These are phyloP conservation scores for Nomada flava DNA, from an alignment of 2,888 invertebrate genomes.

Conservation along the genomic window DNA sequence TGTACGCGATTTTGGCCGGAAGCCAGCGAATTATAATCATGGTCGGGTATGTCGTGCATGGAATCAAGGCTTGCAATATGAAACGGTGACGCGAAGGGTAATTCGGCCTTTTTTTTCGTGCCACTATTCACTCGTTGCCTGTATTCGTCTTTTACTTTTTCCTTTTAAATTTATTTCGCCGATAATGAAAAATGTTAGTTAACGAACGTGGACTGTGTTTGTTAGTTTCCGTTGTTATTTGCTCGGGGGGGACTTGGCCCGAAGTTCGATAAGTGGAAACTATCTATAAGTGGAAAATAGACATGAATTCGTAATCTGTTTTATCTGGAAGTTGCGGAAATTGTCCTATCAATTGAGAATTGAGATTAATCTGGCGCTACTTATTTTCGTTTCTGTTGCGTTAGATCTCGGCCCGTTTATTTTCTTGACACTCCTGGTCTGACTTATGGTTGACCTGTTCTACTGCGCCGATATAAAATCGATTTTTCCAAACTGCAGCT, in stretches of 20 bases:
- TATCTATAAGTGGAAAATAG: too few species aligned
- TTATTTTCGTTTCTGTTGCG: neutral
- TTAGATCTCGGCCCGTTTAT: neutral
- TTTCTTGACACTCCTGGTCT: neutral
- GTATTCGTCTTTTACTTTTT: neutral
- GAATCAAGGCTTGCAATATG: slow-evolving; percentile 45
- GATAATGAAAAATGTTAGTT: neutral
- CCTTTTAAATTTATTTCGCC: neutral
- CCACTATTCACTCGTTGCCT: neutral
- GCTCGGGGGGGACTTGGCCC: neutral
- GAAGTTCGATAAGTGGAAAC: too few species aligned
- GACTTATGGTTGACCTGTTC: slow-evolving; percentile 17
- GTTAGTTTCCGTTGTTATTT: too few species aligned
- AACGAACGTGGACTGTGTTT: neutral
- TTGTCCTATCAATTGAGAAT: neutral
- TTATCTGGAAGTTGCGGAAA: neutral
- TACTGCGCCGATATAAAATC: neutral
- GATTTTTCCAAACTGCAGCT: neutral
- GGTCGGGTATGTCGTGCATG: slow-evolving; percentile 59
- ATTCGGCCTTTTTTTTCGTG: slow-evolving; percentile 24
- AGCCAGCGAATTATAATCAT: slow-evolving; percentile 73
- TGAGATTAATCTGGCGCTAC: neutral
- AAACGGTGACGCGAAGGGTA: slow-evolving; percentile 35
- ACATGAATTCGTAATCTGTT: neutral
- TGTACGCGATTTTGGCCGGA: slow-evolving; percentile 72